Percentiles rank a stretch among this genome's conserved stretches.
These are phyloP conservation scores for Elysia crispata DNA, from an alignment of 2,888 invertebrate species.

Conservation along the genomic window DNA sequence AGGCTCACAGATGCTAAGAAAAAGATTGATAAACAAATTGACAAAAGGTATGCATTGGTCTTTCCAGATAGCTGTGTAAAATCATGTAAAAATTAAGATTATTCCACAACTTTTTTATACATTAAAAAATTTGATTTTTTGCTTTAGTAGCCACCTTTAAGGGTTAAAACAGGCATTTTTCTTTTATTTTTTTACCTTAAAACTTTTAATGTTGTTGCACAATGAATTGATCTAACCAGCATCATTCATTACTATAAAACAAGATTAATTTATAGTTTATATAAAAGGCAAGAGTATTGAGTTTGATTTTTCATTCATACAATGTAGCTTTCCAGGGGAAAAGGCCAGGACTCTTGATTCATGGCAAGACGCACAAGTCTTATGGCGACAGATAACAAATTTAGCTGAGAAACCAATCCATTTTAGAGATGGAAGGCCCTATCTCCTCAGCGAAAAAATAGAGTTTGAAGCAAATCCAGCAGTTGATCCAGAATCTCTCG, in stretches of 20 bases:
- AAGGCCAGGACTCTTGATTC: constrained; percentile 89
- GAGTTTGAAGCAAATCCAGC: constrained; percentile 80
- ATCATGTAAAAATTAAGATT: too few species aligned
- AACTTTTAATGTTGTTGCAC: too few species aligned
- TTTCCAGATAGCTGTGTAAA: too few species aligned
- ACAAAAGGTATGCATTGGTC: constrained; percentile 75
- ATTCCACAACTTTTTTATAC: too few species aligned
- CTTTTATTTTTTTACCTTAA: too few species aligned
- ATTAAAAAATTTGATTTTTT: too few species aligned
- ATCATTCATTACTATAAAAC: too few species aligned
- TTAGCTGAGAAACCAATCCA: constrained; percentile 88
- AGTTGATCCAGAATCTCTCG: constrained; percentile 44
- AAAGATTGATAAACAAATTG: constrained; percentile 71
- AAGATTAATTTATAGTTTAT: too few species aligned
- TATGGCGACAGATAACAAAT: constrained; percentile 87
- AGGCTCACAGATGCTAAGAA: constrained; percentile 74
- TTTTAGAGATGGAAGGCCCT: constrained; percentile 88
- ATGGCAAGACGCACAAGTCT: constrained; percentile 81
- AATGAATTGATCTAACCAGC: too few species aligned
- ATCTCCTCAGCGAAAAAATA: constrained; percentile 89
- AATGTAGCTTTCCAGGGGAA: constrained; percentile 83
- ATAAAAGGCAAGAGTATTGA: too few species aligned
- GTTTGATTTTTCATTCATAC: not conserved
- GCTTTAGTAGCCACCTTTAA: too few species aligned
- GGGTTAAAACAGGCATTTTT: too few species aligned